Evolutionary conservation across 1,140 invertebrate species (phyloP).

Genomic region (Diprion similis): DNA sequence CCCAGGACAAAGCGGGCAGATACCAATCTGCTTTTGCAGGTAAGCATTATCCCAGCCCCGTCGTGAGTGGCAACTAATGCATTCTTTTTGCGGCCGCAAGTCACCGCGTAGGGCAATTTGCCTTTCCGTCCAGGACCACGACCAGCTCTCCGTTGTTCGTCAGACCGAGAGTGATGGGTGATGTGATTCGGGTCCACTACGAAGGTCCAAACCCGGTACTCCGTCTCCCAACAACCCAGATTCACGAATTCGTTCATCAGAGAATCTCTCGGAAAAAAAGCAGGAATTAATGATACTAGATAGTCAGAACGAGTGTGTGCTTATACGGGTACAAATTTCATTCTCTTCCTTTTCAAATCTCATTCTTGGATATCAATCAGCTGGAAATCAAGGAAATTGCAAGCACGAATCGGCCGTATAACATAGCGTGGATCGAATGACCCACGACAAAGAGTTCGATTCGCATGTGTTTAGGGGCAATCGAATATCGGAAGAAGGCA

Average conservation of each 20-base stretch:
- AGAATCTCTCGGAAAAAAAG: not conserved
- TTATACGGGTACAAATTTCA: too few relatives aligned
- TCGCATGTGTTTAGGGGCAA: too few relatives aligned
- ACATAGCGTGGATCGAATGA: too few relatives aligned
- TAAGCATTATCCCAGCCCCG: not conserved
- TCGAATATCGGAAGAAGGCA: too few relatives aligned
- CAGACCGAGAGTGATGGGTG: not conserved
- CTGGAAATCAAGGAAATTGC: too few relatives aligned
- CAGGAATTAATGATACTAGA: too few relatives aligned
- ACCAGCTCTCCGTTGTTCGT: not conserved
- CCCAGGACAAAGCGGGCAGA: slow-evolving; percentile 1
- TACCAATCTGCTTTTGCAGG: slow-evolving; percentile 5
- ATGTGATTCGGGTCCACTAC: not conserved
- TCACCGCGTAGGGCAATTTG: slow-evolving; percentile 3
- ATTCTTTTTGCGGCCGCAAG: not conserved
- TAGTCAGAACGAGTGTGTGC: too few relatives aligned
- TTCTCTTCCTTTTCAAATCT: too few relatives aligned
- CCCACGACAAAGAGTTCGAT: too few relatives aligned
- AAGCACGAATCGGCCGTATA: too few relatives aligned
- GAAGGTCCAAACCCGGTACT: not conserved
- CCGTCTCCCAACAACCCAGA: not conserved
- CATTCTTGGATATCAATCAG: too few relatives aligned
- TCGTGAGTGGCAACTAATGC: slow-evolving; percentile 1
- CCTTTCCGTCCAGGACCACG: not conserved
- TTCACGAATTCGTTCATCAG: not conserved